These are phyloP conservation scores for Isotomurus palustris DNA, from an alignment of 2,888 invertebrate genomes.

Conservation along the genomic window DNA sequence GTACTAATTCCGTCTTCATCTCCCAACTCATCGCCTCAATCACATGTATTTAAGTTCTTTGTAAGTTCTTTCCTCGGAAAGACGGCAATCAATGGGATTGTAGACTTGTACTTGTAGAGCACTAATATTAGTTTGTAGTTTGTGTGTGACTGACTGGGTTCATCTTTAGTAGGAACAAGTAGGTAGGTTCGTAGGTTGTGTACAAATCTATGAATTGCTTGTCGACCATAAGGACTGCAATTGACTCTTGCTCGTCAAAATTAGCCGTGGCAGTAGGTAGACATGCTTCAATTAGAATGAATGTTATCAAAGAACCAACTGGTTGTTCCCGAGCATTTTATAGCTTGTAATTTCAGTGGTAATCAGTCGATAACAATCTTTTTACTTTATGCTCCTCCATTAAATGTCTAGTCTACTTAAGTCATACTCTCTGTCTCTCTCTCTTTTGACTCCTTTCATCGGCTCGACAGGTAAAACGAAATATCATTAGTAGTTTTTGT, in stretches of 20 bases:
- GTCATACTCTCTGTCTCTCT: no score
- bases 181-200: not conserved
- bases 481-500: no score
- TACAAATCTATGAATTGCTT: not conserved
- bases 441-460: no score
- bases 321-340: slow-evolving; percentile 32
- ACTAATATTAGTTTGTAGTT: not conserved
- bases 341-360: slow-evolving; percentile 40
- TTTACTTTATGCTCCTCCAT: slow-evolving; percentile 16
- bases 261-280: slow-evolving; percentile 34
- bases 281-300: slow-evolving; percentile 40
- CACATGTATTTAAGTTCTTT: no score
- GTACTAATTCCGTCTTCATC: no score
- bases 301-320: slow-evolving; percentile 33
- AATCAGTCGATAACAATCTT: slow-evolving; percentile 36
- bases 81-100: no score
- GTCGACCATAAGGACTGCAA: slow-evolving; percentile 24
- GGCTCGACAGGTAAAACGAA: no score
- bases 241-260: slow-evolving; percentile 37
- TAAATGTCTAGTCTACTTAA: slow-evolving; percentile 3
- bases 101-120: not conserved
- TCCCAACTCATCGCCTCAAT: no score
- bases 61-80: no score
- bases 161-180: not conserved
- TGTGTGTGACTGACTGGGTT: no score